Evolutionary conservation across 2,113 vertebrate genomes (phyloP).

Genomic region (Blennius ocellaris): DNA sequence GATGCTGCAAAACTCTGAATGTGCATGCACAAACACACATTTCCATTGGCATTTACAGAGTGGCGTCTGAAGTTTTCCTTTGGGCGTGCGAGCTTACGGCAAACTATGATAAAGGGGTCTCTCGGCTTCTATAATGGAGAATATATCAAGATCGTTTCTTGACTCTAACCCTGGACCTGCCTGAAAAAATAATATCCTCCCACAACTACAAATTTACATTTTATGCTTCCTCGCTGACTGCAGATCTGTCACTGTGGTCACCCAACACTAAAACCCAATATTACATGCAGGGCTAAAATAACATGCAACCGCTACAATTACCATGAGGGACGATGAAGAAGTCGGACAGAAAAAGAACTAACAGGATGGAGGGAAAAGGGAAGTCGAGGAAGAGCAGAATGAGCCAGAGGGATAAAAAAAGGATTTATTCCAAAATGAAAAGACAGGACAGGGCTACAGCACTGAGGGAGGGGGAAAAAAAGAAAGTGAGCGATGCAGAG

Average conservation of each 20-base stretch:
- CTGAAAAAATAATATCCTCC: slow-evolving; percentile 30
- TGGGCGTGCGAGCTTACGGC: background rate
- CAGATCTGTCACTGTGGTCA: slow-evolving; percentile 53
- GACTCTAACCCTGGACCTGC: slow-evolving; percentile 41
- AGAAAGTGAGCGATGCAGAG: slow-evolving; percentile 53
- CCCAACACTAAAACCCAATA: slow-evolving; percentile 44
- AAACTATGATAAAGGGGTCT: slow-evolving; percentile 39
- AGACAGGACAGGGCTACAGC: slow-evolving; percentile 57
- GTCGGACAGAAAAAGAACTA: slow-evolving; percentile 57
- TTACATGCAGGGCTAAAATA: slow-evolving; percentile 50
- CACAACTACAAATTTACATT: slow-evolving; percentile 47
- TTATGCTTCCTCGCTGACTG: slow-evolving; percentile 28
- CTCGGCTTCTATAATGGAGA: slow-evolving; percentile 33
- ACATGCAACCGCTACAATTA: slow-evolving; percentile 58
- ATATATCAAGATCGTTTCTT: slow-evolving; percentile 44
- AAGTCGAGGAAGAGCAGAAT: slow-evolving; percentile 50
- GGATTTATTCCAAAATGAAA: slow-evolving; percentile 78
- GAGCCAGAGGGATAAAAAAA: slow-evolving; percentile 72
- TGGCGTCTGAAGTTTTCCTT: slow-evolving; percentile 32
- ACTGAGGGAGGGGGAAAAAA: slow-evolving; percentile 24
- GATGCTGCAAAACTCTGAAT: slow-evolving; percentile 31
- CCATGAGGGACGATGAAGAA: slow-evolving; percentile 58
- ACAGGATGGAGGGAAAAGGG: slow-evolving; percentile 13
- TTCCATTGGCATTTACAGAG: slow-evolving; percentile 37
- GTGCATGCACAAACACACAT: slow-evolving; percentile 6